phyloP scores from a whole-genome alignment of 92 coral and sea anemone species.

The Zoanthus gigantus region DNA sequence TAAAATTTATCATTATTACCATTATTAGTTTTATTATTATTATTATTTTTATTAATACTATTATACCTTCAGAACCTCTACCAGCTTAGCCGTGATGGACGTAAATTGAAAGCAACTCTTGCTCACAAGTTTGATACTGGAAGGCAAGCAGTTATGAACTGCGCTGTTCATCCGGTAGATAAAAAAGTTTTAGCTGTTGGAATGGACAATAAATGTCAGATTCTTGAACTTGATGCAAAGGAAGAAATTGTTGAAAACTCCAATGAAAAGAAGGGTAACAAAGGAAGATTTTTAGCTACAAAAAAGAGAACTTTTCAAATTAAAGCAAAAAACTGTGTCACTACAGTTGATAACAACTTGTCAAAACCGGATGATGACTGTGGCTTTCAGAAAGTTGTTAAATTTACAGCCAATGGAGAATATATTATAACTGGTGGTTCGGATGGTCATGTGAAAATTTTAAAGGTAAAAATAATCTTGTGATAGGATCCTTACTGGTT shows the following conservation, averaged over 20 bases:
- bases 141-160: slow-evolving; percentile 93
- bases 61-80: slow-evolving; percentile 78
- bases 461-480: slow-evolving; percentile 70
- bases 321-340: slow-evolving; percentile 71
- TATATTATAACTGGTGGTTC: slow-evolving; percentile 96
- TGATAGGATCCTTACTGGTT: too few relatives aligned
- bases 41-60: not conserved
- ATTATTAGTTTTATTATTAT: not conserved
- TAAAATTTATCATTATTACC: not conserved
- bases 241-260: slow-evolving; percentile 74
- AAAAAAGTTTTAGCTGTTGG: slow-evolving; percentile 87
- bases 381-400: slow-evolving; percentile 96
- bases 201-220: slow-evolving; percentile 96
- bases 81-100: slow-evolving; percentile 72
- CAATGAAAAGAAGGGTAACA: slow-evolving; percentile 69
- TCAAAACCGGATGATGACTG: slow-evolving; percentile 82
- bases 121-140: slow-evolving; percentile 97
- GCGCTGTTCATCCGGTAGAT: slow-evolving; percentile 84
- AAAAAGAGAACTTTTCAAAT: slow-evolving; percentile 68
- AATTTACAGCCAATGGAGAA: slow-evolving; percentile 88
- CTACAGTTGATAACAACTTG: slow-evolving; percentile 64
- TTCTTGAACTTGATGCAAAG: slow-evolving; percentile 76
- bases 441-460: slow-evolving; percentile 88
- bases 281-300: slow-evolving; percentile 70
- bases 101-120: slow-evolving; percentile 76